Conservation (phyloP, 1,140 invertebrate species). For the Drosophila albomicans region DNA sequence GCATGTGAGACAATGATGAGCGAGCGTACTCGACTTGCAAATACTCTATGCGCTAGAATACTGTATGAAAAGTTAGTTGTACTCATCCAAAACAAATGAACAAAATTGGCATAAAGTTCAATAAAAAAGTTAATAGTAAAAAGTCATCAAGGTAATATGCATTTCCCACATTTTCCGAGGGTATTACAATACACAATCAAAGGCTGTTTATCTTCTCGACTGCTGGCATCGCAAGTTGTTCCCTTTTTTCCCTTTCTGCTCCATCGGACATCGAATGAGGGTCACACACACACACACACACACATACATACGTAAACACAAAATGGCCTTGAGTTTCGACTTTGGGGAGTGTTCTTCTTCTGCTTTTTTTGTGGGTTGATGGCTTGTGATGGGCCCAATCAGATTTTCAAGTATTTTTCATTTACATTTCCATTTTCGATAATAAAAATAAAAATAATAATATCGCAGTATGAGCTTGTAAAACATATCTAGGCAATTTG, state of each 20-base stretch:
- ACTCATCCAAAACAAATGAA: too few relatives aligned
- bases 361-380: background rate
- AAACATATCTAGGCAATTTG: slow-evolving; percentile 45
- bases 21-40: background rate
- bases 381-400: background rate
- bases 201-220: slow-evolving; percentile 61
- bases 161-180: background rate
- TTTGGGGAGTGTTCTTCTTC: background rate
- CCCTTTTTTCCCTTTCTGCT: slow-evolving; percentile 21
- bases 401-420: slow-evolving; percentile 38
- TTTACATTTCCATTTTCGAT: slow-evolving; percentile 48
- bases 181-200: slow-evolving; percentile 48
- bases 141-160: too few relatives aligned
- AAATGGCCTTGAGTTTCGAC: slow-evolving; percentile 25
- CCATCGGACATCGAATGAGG: slow-evolving; percentile 37
- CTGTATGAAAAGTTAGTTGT: too few relatives aligned
- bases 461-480: slow-evolving; percentile 23
- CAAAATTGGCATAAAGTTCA: background rate
- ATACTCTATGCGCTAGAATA: background rate
- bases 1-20: background rate
- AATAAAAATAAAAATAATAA: slow-evolving; percentile 28
- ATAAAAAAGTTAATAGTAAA: background rate
- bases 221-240: slow-evolving; percentile 21
- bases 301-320: background rate
- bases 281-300: slow-evolving; percentile 13